Evolutionary conservation across 2,113 vertebrate genomes (phyloP).

Genomic region (Thinocorus orbignyianus): DNA sequence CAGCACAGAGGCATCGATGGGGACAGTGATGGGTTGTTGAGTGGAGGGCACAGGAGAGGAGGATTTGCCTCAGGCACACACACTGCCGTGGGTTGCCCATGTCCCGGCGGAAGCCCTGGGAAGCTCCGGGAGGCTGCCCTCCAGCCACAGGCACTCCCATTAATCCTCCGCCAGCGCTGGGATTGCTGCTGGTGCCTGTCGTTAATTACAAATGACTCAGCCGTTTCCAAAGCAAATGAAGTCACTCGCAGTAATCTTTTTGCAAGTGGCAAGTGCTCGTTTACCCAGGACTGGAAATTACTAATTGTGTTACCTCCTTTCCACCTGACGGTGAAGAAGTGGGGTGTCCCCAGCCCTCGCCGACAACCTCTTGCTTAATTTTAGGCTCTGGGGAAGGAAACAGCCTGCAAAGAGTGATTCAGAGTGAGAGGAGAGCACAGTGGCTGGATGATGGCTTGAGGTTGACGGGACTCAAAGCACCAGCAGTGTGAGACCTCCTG

Average conservation of each 20-base stretch:
- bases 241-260: background rate
- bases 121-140: background rate
- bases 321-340: background rate
- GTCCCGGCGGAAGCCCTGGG: rapidly evolving
- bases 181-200: background rate
- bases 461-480: background rate
- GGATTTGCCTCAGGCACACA: background rate
- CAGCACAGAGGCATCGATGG: rapidly evolving
- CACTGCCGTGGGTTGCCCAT: rapidly evolving
- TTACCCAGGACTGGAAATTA: background rate
- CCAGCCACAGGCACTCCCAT: background rate
- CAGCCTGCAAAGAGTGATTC: rapidly evolving
- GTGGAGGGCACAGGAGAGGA: background rate
- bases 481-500: background rate
- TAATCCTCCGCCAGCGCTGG: background rate
- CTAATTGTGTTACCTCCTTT: background rate
- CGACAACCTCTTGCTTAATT: background rate
- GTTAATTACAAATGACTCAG: background rate
- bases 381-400: background rate
- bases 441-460: background rate
- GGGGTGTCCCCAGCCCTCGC: background rate
- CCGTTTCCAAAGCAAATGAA: background rate
- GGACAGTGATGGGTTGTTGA: background rate
- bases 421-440: background rate
- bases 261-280: background rate